Percentiles rank a stretch among this genome's conserved stretches.
Conservation (phyloP, 2,113 vertebrate genomes). For the Xiphorhynchus elegans region DNA sequence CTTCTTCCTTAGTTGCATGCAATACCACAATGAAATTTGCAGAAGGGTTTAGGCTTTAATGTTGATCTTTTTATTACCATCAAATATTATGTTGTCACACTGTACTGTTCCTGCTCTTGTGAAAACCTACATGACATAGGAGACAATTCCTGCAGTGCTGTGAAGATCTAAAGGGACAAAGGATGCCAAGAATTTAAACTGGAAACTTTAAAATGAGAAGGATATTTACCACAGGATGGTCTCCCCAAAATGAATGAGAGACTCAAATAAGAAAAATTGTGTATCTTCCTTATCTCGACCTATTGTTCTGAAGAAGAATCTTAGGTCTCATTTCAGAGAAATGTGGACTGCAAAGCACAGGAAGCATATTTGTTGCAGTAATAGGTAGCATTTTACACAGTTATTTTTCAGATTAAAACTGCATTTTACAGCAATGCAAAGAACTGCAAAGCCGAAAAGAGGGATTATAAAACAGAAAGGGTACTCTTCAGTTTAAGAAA, state of each 20-base stretch:
- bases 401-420: slow-evolving; percentile 25
- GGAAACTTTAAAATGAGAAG: neutral
- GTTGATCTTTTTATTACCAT: neutral
- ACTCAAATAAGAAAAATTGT: neutral
- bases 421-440: slow-evolving; percentile 7
- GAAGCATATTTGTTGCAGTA: neutral
- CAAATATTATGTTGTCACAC: neutral
- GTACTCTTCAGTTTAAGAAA: slow-evolving; percentile 10
- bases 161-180: neutral
- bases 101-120: neutral
- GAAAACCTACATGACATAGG: neutral
- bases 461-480: slow-evolving; percentile 9
- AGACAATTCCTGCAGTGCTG: neutral
- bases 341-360: neutral
- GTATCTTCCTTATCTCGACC: neutral
- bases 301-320: neutral
- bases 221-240: neutral
- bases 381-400: neutral
- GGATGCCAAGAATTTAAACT: neutral
- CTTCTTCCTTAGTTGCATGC: neutral
- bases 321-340: neutral
- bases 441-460: slow-evolving; percentile 28
- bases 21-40: neutral
- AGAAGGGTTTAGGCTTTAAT: neutral
- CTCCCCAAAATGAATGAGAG: neutral